phyloP scores from a whole-genome alignment of 2,113 vertebrate species.

The Callaeas wilsoni region DNA sequence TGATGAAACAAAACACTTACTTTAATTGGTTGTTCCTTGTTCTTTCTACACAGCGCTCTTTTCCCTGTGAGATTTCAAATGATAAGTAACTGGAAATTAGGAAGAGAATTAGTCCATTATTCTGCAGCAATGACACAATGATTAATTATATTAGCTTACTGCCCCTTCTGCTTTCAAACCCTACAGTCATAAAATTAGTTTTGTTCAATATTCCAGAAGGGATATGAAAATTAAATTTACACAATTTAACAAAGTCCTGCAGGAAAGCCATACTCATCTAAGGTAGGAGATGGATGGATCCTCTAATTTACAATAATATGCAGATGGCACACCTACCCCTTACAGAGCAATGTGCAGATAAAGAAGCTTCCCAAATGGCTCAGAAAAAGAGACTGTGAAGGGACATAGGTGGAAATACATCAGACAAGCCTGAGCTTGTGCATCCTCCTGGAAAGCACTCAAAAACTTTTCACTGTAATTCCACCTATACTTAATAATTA shows the following conservation, averaged over 20 bases:
- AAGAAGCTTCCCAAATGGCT: not conserved
- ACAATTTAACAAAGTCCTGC: constrained; percentile 52
- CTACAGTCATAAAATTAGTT: constrained; percentile 58
- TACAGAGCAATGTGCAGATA: not conserved
- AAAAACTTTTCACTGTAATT: not conserved
- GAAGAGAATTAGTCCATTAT: constrained; percentile 54
- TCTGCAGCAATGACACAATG: constrained; percentile 55
- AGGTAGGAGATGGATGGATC: constrained; percentile 28
- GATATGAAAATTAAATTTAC: constrained; percentile 59
- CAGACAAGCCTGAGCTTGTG: not conserved
- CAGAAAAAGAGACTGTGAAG: not conserved
- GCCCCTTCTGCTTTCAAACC: constrained; percentile 51
- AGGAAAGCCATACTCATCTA: constrained; percentile 42
- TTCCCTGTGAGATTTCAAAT: constrained; percentile 47
- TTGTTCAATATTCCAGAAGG: constrained; percentile 50
- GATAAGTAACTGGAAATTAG: constrained; percentile 57
- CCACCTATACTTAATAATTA: not conserved
- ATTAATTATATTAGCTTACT: constrained; percentile 65
- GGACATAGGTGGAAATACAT: not conserved
- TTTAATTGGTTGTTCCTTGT: constrained; percentile 9
- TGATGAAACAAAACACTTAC: constrained; percentile 11
- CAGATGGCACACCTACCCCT: not conserved
- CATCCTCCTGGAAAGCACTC: not conserved
- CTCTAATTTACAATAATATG: constrained; percentile 21
- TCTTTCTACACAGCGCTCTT: constrained; percentile 13